Conservation (phyloP, 37 sponge, comb jelly and placozoan species). For the Chondrilla cf. caribensis region DNA sequence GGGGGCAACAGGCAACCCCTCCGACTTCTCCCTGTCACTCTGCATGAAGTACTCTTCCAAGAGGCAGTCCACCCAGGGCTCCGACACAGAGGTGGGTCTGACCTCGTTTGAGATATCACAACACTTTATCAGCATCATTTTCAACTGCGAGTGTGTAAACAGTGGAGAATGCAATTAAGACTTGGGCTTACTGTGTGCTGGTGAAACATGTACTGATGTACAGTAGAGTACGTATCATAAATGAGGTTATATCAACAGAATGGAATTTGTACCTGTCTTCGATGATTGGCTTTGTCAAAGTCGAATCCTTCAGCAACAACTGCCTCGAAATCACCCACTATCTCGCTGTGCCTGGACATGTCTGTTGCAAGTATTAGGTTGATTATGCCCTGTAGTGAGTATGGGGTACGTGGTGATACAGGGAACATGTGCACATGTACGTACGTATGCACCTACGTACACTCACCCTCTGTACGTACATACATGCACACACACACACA, state of each 20-base stretch:
- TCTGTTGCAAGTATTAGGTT: constrained; percentile 85
- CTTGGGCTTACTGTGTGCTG: too few species aligned
- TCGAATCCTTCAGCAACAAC: constrained; percentile 20
- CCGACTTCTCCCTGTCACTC: constrained; percentile 81
- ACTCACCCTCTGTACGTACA: too few species aligned
- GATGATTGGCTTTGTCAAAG: constrained; percentile 41
- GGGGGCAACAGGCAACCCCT: constrained; percentile 86
- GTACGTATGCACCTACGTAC: too few species aligned
- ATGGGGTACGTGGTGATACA: background rate
- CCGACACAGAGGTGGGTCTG: constrained; percentile 72
- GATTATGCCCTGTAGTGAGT: constrained; percentile 63
- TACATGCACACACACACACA: too few species aligned
- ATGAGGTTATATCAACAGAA: too few species aligned
- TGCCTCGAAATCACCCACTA: constrained; percentile 46
- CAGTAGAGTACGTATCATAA: too few species aligned
- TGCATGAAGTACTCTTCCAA: constrained; percentile 87
- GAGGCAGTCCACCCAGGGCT: constrained; percentile 90
- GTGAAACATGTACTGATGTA: too few species aligned
- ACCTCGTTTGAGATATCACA: constrained; percentile 91
- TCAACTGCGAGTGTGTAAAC: constrained; percentile 33
- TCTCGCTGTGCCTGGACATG: constrained; percentile 73
- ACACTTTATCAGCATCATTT: constrained; percentile 78
- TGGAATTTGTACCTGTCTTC: constrained; percentile 34
- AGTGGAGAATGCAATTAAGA: too few species aligned
- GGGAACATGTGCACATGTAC: too few species aligned